phyloP scores from a whole-genome alignment of 2,113 vertebrate species.

The Oreochromis spilurus region DNA sequence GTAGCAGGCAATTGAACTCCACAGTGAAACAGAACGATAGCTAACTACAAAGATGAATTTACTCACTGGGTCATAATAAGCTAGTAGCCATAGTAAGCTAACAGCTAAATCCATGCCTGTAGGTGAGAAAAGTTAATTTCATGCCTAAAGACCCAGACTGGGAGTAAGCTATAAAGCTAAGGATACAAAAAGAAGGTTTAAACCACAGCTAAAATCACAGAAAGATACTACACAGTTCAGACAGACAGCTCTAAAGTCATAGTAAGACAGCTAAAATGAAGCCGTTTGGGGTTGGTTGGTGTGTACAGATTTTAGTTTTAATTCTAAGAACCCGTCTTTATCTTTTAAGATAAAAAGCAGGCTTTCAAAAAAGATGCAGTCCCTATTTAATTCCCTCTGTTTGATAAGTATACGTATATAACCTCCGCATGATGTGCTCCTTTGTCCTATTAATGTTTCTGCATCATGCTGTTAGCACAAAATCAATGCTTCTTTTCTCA shows the following conservation, averaged over 20 bases:
- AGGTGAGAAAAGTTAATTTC: neutral
- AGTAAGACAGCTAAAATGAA: neutral
- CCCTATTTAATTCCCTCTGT: neutral
- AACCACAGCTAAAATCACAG: neutral
- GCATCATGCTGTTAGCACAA: neutral
- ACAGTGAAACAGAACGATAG: neutral
- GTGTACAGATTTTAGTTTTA: neutral
- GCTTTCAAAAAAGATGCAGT: neutral
- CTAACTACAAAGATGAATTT: neutral
- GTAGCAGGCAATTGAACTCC: neutral
- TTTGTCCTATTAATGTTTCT: neutral
- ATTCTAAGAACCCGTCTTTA: neutral
- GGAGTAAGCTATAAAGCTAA: neutral
- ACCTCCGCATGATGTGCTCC: neutral
- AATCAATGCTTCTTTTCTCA: neutral
- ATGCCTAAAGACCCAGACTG: neutral
- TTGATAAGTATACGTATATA: neutral
- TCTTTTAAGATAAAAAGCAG: neutral
- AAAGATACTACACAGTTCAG: neutral
- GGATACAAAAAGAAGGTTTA: neutral
- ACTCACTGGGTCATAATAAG: neutral
- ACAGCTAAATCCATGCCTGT: neutral
- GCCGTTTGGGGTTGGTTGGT: neutral
- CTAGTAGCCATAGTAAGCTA: neutral
- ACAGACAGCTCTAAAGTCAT: neutral